phyloP scores from a whole-genome alignment of 2,113 vertebrate genomes.

The Oreochromis niloticus region DNA sequence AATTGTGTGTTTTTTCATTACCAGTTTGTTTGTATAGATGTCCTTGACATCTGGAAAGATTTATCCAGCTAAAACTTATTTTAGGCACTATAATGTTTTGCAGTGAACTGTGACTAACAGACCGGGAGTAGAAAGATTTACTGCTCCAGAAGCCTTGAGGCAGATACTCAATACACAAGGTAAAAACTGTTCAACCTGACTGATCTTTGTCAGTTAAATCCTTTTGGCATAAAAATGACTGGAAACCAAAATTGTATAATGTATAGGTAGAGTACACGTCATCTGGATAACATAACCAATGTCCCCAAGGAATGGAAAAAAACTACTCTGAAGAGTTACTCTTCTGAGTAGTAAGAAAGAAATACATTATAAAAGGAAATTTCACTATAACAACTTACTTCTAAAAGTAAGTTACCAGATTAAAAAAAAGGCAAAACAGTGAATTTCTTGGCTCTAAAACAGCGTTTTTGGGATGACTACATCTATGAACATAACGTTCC shows the following conservation, averaged over 20 bases:
- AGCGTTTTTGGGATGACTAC: not conserved
- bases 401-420: not conserved
- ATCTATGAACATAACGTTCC: not conserved
- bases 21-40: not conserved
- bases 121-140: fast-evolving
- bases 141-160: not conserved
- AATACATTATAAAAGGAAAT: not conserved
- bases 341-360: not conserved
- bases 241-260: not conserved
- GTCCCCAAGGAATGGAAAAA: not conserved
- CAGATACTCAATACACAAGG: not conserved
- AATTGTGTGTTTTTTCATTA: not conserved
- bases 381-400: not conserved
- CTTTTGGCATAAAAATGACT: not conserved
- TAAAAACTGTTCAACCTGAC: not conserved
- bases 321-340: not conserved
- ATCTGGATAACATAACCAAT: not conserved
- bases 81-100: not conserved
- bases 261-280: not conserved
- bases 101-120: not conserved
- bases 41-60: not conserved
- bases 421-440: not conserved
- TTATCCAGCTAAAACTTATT: not conserved
- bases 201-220: not conserved
- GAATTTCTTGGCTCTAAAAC: not conserved